Evolutionary conservation across 2,888 invertebrate genomes (phyloP), one percentile per base, ranked within the genome.

Genomic region (Chaitophorus viminalis): DNA sequence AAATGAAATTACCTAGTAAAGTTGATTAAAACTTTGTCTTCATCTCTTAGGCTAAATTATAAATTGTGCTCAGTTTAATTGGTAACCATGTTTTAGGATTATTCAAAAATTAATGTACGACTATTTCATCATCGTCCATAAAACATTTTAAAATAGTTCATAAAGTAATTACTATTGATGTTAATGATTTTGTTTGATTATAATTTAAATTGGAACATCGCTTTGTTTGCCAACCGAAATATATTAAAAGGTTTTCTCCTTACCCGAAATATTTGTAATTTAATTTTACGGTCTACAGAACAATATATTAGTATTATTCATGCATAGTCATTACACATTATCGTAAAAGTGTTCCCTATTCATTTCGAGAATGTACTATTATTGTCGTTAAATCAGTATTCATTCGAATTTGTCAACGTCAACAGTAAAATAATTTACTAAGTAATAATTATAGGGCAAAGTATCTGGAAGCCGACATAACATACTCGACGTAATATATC

Each of bases 11-110:
- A 60, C 60, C 70, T 14, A 3, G 52, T 39, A 85, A 78, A 85
- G 46, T 78, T 70, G 54, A 33, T 85, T 78, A 78, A 82, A 85
- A 85, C 36, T 85, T 54, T 52, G 76, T 85, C 17, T 70, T 85
- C 25, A 29, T 39, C 46, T 70, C 65, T 52, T 6, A 14, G 11
- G 17, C 31, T 54, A 29, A 77, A 77, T n/a, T 52, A 54, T 85
- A 78, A 70, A 85, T 52, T 21, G 46, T 39, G 68, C 36, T 8
- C 25, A 72, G 6, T 52, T 72, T 82, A 82, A 82, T 72, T 18
- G 9, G 52, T 72, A 70, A 33, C 33, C 9, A 33, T 29, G 31
- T 72, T 52, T 52, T 33, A 3, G n/a, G 25, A 60, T n/a, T 11
- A 18, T 82, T 82, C 14, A 52, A 29, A 74, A 72, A 18, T 52